These are phyloP conservation scores for Malurus melanocephalus DNA, from an alignment of 2,113 vertebrate genomes.

Conservation along the genomic window DNA sequence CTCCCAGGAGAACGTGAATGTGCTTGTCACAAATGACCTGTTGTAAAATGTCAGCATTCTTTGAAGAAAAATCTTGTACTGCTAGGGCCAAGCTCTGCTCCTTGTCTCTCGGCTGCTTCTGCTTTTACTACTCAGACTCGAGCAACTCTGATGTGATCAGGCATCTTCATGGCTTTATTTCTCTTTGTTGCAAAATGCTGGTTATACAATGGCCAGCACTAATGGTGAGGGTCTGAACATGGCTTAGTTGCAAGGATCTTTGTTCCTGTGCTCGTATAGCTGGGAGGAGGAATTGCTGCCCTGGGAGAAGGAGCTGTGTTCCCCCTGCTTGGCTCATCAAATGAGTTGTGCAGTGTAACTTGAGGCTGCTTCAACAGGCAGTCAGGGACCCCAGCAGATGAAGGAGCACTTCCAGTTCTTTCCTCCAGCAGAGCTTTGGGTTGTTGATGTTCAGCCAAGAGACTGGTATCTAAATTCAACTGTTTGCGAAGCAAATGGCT, in stretches of 20 bases:
- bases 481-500: background rate
- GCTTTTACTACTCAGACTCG: background rate
- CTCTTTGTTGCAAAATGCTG: background rate
- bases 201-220: background rate
- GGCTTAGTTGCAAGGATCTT: background rate
- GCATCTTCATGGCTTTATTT: background rate
- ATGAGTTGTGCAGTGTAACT: background rate
- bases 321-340: background rate
- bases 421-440: background rate
- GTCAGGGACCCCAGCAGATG: background rate
- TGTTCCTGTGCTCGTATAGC: background rate
- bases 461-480: background rate
- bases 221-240: background rate
- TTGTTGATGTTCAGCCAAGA: background rate
- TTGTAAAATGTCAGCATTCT: background rate
- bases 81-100: background rate
- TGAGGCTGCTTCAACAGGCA: rapidly evolving
- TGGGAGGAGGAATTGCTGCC: background rate
- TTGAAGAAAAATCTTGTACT: background rate
- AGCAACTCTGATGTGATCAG: rapidly evolving
- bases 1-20: background rate
- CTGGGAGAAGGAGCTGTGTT: background rate
- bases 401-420: background rate
- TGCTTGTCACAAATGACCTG: background rate
- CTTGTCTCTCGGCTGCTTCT: background rate